Percentiles rank a stretch among this genome's conserved stretches.
phyloP scores from a whole-genome alignment of 2,888 invertebrate species.

The Habrosyne pyritoides region DNA sequence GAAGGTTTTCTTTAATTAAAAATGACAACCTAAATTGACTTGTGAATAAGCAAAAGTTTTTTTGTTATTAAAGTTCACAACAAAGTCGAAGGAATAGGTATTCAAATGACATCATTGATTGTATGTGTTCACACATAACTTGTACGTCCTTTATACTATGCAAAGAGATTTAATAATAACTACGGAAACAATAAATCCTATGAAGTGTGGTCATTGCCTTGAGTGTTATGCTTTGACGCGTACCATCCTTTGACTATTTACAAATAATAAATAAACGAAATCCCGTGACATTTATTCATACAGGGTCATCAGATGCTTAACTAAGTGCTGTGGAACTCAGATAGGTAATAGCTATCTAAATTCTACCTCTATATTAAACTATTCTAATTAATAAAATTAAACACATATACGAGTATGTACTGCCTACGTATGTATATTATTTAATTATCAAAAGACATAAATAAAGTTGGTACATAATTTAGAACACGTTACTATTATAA shows the following conservation, averaged over 20 bases:
- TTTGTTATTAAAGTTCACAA: background rate
- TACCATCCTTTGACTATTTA: background rate
- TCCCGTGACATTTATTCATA: too few relatives aligned
- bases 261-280: background rate
- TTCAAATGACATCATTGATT: constrained; percentile 18
- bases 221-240: constrained; percentile 21
- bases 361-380: too few relatives aligned
- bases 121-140: constrained; percentile 10
- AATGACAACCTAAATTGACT: constrained; percentile 24
- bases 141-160: constrained; percentile 18
- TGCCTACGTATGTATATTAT: too few relatives aligned
- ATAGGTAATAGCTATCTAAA: too few relatives aligned
- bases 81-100: constrained; percentile 14
- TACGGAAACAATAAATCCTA: constrained; percentile 15
- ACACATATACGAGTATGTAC: too few relatives aligned
- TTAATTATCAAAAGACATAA: too few relatives aligned
- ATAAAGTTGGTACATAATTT: too few relatives aligned
- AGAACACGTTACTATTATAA: too few relatives aligned
- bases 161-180: constrained; percentile 18
- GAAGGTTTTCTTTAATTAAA: constrained; percentile 30
- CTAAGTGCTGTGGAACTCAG: too few relatives aligned
- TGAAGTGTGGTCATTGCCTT: constrained; percentile 19
- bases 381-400: too few relatives aligned
- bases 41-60: constrained; percentile 20
- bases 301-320: too few relatives aligned